Percentiles rank a stretch among this genome's conserved stretches.
Conservation (phyloP, 2,113 vertebrate species). For the Centropus bengalensis region DNA sequence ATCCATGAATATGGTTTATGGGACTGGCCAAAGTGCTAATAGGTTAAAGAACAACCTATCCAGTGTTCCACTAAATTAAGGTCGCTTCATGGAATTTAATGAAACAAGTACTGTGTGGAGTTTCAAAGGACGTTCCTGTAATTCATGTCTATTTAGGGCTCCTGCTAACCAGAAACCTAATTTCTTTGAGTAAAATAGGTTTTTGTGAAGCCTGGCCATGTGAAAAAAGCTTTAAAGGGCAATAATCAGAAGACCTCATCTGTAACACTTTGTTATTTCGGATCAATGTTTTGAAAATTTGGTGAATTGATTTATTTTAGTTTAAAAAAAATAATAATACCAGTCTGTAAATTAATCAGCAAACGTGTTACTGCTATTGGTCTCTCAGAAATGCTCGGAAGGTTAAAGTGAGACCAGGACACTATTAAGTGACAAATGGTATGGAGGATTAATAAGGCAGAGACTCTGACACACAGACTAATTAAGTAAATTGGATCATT, state of each 20-base stretch:
- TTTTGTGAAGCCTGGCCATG: constrained; percentile 78
- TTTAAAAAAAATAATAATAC: not conserved
- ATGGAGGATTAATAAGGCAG: not conserved
- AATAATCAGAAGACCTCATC: constrained; percentile 76
- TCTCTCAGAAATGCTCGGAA: constrained; percentile 4
- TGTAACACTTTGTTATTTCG: constrained; percentile 79
- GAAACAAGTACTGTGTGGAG: constrained; percentile 78
- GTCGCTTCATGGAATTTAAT: constrained; percentile 84
- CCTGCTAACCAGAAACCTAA: constrained; percentile 85
- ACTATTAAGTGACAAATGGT: not conserved
- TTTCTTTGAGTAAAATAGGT: constrained; percentile 84
- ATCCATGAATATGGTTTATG: constrained; percentile 87
- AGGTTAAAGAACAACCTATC: constrained; percentile 85
- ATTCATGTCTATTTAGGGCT: constrained; percentile 86
- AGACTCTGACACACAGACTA: not conserved
- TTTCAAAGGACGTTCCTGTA: constrained; percentile 85
- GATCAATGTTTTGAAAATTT: constrained; percentile 71
- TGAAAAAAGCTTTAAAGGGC: constrained; percentile 80
- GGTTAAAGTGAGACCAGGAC: not conserved
- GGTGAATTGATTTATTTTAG: not conserved
- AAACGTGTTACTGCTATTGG: constrained; percentile 26
- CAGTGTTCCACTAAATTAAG: constrained; percentile 84
- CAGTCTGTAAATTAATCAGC: constrained; percentile 40
- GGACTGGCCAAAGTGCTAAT: constrained; percentile 83
- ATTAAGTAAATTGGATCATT: not conserved